These are phyloP conservation scores for Pelochelys cantorii DNA, from an alignment of 2,797 vertebrate genomes.

Conservation along the genomic window DNA sequence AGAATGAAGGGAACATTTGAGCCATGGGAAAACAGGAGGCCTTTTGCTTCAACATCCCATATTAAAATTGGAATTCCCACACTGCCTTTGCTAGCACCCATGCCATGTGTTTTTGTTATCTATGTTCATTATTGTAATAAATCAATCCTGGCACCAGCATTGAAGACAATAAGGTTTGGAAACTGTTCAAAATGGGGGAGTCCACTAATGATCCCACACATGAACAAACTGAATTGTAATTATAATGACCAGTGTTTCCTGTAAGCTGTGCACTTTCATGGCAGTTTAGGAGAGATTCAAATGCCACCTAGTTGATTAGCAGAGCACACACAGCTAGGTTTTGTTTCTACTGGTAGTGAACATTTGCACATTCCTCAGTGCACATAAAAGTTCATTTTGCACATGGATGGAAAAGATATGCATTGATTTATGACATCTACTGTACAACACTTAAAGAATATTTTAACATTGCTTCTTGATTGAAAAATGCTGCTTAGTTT, in stretches of 20 bases:
- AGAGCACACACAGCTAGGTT: no score
- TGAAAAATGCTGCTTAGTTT: conserved; percentile 49
- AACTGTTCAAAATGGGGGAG: conserved; percentile 2
- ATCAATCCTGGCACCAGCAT: conserved; percentile 5
- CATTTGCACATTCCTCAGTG: no score
- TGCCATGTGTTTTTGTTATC: neutral
- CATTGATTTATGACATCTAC: neutral
- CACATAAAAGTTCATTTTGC: no score
- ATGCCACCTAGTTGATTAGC: no score
- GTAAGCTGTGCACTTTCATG: no score
- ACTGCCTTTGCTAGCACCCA: neutral
- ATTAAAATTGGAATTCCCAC: conserved; percentile 35
- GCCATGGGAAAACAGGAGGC: neutral
- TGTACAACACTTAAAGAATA: neutral
- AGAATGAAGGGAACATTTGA: neutral
- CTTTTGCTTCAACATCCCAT: neutral
- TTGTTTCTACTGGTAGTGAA: no score
- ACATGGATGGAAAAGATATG: no score
- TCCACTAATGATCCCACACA: conserved; percentile 38
- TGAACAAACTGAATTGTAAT: conserved; percentile 14
- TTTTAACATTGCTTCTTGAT: conserved; percentile 43
- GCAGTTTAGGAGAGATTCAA: no score
- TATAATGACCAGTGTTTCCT: neutral
- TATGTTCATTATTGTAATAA: neutral
- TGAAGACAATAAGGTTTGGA: conserved; percentile 9